Conservation (phyloP, 2,888 invertebrate genomes). For the Lithophane semibrunnea region DNA sequence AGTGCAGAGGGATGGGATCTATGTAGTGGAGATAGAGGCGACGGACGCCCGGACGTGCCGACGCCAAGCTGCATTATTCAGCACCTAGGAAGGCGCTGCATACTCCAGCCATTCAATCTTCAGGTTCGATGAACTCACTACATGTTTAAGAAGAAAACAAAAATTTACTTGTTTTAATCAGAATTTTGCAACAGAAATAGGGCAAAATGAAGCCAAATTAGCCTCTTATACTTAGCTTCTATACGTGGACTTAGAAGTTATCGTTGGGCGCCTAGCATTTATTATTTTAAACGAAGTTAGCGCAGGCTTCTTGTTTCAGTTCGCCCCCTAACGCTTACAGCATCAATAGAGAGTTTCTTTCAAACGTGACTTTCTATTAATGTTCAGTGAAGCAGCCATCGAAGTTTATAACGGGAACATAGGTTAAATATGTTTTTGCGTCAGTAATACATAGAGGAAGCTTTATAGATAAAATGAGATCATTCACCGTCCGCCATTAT, state of each 20-base stretch:
- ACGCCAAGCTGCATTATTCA: constrained; percentile 81
- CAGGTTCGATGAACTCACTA: constrained; percentile 70
- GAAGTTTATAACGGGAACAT: not conserved
- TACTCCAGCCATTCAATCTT: constrained; percentile 68
- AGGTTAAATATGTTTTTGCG: not conserved
- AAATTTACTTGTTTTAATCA: constrained; percentile 50
- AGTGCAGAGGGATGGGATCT: constrained; percentile 34
- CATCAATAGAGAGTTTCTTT: not conserved
- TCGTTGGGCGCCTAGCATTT: not conserved
- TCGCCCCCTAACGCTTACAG: not conserved
- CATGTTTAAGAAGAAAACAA: constrained; percentile 44
- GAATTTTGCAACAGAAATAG: constrained; percentile 37
- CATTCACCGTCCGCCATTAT: constrained; percentile 12
- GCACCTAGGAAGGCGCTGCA: constrained; percentile 78
- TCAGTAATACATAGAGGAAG: not conserved
- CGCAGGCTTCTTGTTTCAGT: constrained; percentile 15
- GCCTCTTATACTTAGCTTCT: not conserved
- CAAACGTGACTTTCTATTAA: constrained; percentile 8
- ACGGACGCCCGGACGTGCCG: constrained; percentile 66
- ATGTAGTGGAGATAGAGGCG: constrained; percentile 48
- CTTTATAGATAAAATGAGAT: constrained; percentile 12
- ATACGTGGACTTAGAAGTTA: constrained; percentile 13
- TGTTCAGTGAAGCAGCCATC: not conserved
- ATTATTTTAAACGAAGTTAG: constrained; percentile 23
- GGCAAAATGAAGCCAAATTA: constrained; percentile 40